Base-by-base conservation (phyloP, 2,797 vertebrate genomes). In the Ciconia nigra region DNA sequence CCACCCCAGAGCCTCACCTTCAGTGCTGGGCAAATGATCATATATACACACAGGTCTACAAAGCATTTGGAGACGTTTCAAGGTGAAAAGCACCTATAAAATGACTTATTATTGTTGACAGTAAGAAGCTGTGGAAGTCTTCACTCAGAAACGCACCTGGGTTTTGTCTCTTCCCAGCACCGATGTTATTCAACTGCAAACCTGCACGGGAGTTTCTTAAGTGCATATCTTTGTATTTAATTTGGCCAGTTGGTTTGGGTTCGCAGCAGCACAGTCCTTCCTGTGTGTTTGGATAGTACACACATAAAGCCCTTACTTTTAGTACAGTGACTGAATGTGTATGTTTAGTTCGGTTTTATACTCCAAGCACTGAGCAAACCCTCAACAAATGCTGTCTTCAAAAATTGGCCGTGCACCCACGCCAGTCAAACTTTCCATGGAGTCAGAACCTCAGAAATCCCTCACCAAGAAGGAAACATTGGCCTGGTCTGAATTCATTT, bases 401-500 rank as follows among this genome's bases (percentile, higher is more conserved):
- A 73, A 94, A 96, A 65, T 10, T 93, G 90, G 89, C 91, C 1
- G 0, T 24, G 12, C 49, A 93, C 47, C 57, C 84, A 81, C 4
- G 0, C 55, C 91, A 76, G 73, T 92, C 92, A 97, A 70, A 96
- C 51, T 97, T 97, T 96, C 97, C 96, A 90, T 93, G 76, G 62
- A 96, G 61, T 96, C 91, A 96, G 63, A 95, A 76, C 47, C 81
- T 95, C 70, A 81, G 92, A 89, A 88, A 94, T 84, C 63, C 70
- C 55, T 85, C 80, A 86, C 65, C 29, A 58, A 83, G 72, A 90
- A 87, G 37, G 71, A 95, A 91, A 80, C 19, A 24, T 33, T 89
- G 93, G 42, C 66, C 65, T 89, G 33, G 28, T 74, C 66, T 97
- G 70, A 87, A 79, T 66, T 96, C 39, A 57, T 94, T 93, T 91